These are phyloP conservation scores for Myanophis thanlyinensis DNA, from an alignment of 2,113 vertebrate species.

Conservation along the genomic window DNA sequence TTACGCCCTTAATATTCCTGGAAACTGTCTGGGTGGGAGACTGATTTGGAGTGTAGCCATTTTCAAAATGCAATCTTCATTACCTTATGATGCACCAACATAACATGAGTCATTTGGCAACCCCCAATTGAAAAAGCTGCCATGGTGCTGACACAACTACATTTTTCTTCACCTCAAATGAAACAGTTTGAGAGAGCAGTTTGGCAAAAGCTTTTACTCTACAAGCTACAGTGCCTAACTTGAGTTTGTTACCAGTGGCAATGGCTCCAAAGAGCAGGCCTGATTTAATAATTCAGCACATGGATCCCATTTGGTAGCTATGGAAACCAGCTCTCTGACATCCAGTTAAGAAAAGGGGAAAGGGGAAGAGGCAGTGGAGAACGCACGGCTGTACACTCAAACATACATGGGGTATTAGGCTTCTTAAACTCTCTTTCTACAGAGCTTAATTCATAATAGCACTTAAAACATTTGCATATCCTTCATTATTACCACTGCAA, in stretches of 20 bases:
- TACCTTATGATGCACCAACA: background rate
- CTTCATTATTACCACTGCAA: background rate
- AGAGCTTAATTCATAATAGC: background rate
- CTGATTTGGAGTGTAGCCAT: background rate
- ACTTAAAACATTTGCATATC: background rate
- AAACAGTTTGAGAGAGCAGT: background rate
- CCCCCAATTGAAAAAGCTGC: background rate
- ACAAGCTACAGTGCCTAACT: slow-evolving; percentile 13
- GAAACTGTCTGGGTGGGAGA: background rate
- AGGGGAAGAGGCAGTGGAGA: slow-evolving; percentile 14
- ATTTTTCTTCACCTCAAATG: background rate
- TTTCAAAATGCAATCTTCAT: background rate
- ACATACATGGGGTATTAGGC: background rate
- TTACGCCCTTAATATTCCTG: background rate
- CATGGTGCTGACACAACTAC: background rate
- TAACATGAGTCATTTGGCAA: background rate
- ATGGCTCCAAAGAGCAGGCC: slow-evolving; percentile 62
- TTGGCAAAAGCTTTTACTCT: background rate
- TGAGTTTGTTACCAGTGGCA: slow-evolving; percentile 48
- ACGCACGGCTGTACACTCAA: background rate
- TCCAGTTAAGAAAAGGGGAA: slow-evolving; percentile 52
- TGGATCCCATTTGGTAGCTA: slow-evolving; percentile 68
- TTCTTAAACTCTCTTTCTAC: slow-evolving; percentile 11
- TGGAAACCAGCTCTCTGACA: slow-evolving; percentile 65
- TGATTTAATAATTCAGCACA: slow-evolving; percentile 68